Evolutionary conservation across 2,888 invertebrate species (phyloP), one percentile per base, ranked within the genome.

Genomic region (Xylota sylvarum): DNA sequence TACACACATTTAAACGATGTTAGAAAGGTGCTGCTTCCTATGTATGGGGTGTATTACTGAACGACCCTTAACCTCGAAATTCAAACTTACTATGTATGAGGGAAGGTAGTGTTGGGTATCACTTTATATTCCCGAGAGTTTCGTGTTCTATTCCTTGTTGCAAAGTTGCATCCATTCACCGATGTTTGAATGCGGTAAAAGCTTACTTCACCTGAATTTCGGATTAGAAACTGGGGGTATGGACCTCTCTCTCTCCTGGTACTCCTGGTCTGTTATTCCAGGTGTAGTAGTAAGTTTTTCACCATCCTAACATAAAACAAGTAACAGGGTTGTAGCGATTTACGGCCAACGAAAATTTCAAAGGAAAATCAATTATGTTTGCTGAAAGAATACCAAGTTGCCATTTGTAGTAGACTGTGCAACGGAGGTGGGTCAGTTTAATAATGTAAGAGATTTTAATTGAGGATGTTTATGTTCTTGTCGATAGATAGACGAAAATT

Each of bases 141-240:
- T 48, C 70, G 80, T 74, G 83, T 76, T 60, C 62, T 62, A 60
- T 65, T 84, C 73, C 78, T 60, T 48, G 73, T 79, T 74, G 55
- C 64, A 80, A 64, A 84, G 85, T 80, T 85, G 76, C 85, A 85
- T 76, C 78, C 69, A 78, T 78, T 70, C 81, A 76, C 64, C 76
- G 65, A 80, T 80, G 85, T 85, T 85, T 85, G 76, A 85, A 85
- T 85, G 85, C 85, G 76, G 85, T 85, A 80, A 85, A 80, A 85
- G 80, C 70, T 85, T 85, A 80, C 85, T 80, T 70, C 85, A 76
- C 69, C 80, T 80, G 81, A 79, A 85, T 85, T 85, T 85, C 23
- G 80, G 85, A 85, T 85, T 85, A 80, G 74, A 19, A 74, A 58
- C 64, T 73, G 37, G 58, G 6, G 55, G 37, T 58, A 77, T 43